Evolutionary conservation across 2,888 invertebrate species (phyloP).

Genomic region (Criorhina ranunculi): DNA sequence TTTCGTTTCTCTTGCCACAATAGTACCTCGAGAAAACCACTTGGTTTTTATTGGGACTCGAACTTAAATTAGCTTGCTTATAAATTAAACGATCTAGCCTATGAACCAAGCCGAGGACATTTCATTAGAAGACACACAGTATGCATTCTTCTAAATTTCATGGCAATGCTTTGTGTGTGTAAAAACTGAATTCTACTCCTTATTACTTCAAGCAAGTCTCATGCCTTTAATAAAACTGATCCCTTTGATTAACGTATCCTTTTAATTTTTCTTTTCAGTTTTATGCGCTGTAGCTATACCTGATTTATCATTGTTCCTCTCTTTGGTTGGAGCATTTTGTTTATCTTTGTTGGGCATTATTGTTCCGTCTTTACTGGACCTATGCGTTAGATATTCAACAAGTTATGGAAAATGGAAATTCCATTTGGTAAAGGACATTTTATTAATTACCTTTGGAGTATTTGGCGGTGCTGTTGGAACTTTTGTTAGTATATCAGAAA

Average conservation of each 20-base stretch:
- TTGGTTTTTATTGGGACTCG: no score
- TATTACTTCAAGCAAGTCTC: no score
- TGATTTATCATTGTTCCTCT: slow-evolving; percentile 95
- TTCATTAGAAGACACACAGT: no score
- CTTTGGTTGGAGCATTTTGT: slow-evolving; percentile 96
- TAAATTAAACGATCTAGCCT: no score
- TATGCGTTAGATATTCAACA: slow-evolving; percentile 89
- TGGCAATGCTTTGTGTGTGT: no score
- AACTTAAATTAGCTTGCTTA: no score
- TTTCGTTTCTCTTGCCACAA: no score
- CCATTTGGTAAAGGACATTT: slow-evolving; percentile 89
- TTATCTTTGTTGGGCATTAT: slow-evolving; percentile 95
- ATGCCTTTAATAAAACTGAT: no score
- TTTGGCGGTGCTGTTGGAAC: slow-evolving; percentile 91
- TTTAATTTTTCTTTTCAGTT: slow-evolving; percentile 86
- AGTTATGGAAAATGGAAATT: slow-evolving; percentile 89
- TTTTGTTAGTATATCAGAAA: slow-evolving; percentile 82
- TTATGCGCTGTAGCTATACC: slow-evolving; percentile 93
- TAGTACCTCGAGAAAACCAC: no score
- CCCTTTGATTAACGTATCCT: neutral
- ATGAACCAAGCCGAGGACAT: no score
- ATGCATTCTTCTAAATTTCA: no score
- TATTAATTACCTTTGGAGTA: slow-evolving; percentile 89
- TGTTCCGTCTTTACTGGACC: slow-evolving; percentile 95
- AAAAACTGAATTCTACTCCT: no score